Percentiles rank a stretch among this genome's conserved stretches.
Evolutionary conservation across 2,113 vertebrate species (phyloP).

Genomic region (Pterocles orientalis): DNA sequence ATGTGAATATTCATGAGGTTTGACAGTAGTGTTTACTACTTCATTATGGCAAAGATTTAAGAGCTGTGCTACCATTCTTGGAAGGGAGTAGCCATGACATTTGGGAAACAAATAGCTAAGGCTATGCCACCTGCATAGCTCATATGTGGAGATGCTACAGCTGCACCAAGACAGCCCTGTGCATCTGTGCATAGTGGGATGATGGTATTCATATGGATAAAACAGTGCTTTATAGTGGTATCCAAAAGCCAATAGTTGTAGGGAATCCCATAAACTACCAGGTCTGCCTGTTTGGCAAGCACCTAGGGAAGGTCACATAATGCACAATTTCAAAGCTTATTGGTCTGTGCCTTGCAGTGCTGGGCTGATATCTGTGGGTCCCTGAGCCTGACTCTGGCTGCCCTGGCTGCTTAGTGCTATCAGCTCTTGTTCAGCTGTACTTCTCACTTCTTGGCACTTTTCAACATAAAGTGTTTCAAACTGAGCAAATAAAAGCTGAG

Average conservation of each 20-base stretch:
- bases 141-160: background rate
- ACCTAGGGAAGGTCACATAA: background rate
- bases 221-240: background rate
- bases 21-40: constrained; percentile 56
- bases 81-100: constrained; percentile 14
- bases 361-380: accelerated
- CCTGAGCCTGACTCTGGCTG: background rate
- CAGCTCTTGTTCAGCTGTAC: background rate
- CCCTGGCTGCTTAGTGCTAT: background rate
- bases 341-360: background rate
- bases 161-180: background rate
- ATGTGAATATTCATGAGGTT: constrained; percentile 71
- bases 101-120: constrained; percentile 16
- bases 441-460: background rate
- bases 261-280: background rate
- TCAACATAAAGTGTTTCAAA: background rate
- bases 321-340: background rate
- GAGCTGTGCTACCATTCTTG: constrained; percentile 7
- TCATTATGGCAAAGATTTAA: constrained; percentile 63
- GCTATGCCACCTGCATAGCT: background rate
- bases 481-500: background rate
- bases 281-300: background rate
- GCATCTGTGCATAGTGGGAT: background rate
- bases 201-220: background rate
- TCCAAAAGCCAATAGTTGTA: background rate